These are phyloP conservation scores for Fulmarus glacialis DNA, from an alignment of 2,113 vertebrate species.

Conservation along the genomic window DNA sequence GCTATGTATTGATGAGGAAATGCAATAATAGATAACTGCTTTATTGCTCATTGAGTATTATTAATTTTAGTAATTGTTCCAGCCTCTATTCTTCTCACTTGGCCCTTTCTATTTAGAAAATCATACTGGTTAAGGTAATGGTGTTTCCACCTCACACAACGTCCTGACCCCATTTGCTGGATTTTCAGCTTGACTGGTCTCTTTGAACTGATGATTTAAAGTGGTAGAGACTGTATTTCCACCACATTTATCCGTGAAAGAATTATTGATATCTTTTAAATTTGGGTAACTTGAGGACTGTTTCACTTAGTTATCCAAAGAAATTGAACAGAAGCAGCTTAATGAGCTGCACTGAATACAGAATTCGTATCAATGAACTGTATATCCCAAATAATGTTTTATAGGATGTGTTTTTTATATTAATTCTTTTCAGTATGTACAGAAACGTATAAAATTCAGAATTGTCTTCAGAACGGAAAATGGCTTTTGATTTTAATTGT, in stretches of 20 bases:
- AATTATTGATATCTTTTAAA: neutral
- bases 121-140: neutral
- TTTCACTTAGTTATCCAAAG: neutral
- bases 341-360: neutral
- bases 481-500: neutral
- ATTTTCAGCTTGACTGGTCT: neutral
- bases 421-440: neutral
- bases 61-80: neutral
- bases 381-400: neutral
- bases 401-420: neutral
- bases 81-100: neutral
- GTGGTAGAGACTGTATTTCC: neutral
- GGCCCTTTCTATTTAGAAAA: neutral
- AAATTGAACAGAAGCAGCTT: neutral
- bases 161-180: neutral
- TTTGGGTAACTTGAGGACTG: neutral
- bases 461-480: neutral
- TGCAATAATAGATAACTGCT: neutral
- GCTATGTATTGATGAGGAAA: neutral
- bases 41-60: neutral
- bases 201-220: neutral
- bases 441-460: neutral
- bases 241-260: neutral
- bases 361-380: neutral
- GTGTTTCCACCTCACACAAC: neutral